phyloP scores from a whole-genome alignment of 2,797 vertebrate genomes.

The Petrocephalus sullivani region DNA sequence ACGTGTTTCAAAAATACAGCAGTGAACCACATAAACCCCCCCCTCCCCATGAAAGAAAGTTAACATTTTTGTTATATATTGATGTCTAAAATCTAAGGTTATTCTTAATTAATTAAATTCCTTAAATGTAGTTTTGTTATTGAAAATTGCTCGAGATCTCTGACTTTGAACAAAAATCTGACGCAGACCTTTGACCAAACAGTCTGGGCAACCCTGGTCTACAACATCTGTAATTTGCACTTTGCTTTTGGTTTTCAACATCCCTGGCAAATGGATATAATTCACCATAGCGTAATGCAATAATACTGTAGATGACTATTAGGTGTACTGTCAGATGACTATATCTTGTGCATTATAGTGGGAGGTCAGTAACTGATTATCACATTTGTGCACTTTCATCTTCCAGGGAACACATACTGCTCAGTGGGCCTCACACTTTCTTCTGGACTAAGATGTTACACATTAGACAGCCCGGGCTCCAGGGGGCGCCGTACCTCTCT shows the following conservation, averaged over 20 bases:
- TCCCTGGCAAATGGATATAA: background rate
- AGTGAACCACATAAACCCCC: background rate
- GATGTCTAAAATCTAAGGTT: background rate
- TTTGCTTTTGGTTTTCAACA: background rate
- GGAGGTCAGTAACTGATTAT: background rate
- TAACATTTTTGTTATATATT: background rate
- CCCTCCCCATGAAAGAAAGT: background rate
- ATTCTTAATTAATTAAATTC: background rate
- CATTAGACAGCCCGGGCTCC: background rate
- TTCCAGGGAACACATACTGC: background rate
- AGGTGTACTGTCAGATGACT: background rate
- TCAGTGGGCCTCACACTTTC: background rate
- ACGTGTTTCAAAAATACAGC: background rate
- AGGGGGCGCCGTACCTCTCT: constrained; percentile 39
- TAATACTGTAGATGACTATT: background rate
- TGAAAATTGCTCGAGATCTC: background rate
- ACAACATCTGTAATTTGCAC: background rate
- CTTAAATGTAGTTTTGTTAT: background rate
- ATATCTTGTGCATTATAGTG: background rate
- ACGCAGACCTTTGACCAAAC: background rate
- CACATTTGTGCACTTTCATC: background rate
- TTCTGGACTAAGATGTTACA: background rate
- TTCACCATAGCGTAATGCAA: background rate
- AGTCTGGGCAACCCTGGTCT: background rate
- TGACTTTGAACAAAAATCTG: background rate